These are phyloP conservation scores for Zapornia atra DNA, from an alignment of 2,113 vertebrate species.

Conservation along the genomic window DNA sequence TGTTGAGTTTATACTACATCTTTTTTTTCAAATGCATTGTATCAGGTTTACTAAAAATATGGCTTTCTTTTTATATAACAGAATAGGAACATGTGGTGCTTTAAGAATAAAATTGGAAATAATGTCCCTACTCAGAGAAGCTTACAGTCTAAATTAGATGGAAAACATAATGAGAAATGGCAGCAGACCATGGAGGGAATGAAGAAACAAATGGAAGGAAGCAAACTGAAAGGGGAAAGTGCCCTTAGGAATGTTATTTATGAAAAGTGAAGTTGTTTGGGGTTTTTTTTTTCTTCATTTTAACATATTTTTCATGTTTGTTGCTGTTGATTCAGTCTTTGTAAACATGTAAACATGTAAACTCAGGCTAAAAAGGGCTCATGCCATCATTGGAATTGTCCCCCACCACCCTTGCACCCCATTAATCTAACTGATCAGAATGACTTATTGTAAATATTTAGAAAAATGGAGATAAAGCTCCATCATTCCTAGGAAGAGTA, in stretches of 20 bases:
- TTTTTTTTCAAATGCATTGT: neutral
- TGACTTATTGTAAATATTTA: neutral
- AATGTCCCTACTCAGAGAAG: neutral
- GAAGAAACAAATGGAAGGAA: neutral
- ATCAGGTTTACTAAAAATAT: neutral
- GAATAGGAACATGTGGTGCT: neutral
- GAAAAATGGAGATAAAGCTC: neutral
- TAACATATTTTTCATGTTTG: neutral
- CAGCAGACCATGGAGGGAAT: neutral
- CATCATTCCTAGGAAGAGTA: neutral
- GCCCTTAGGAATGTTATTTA: neutral
- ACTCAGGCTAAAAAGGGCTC: neutral
- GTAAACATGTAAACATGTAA: neutral
- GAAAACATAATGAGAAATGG: neutral
- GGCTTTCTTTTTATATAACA: neutral
- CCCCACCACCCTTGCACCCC: accelerated
- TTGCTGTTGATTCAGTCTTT: neutral
- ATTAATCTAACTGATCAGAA: neutral
- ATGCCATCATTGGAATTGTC: accelerated
- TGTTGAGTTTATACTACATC: neutral
- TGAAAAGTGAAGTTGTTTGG: neutral
- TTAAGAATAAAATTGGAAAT: neutral
- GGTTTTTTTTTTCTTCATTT: neutral
- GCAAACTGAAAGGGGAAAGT: neutral
- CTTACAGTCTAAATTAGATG: neutral